Base-by-base conservation (phyloP, 1,140 invertebrate genomes). In the Hypothenemus hampei region DNA sequence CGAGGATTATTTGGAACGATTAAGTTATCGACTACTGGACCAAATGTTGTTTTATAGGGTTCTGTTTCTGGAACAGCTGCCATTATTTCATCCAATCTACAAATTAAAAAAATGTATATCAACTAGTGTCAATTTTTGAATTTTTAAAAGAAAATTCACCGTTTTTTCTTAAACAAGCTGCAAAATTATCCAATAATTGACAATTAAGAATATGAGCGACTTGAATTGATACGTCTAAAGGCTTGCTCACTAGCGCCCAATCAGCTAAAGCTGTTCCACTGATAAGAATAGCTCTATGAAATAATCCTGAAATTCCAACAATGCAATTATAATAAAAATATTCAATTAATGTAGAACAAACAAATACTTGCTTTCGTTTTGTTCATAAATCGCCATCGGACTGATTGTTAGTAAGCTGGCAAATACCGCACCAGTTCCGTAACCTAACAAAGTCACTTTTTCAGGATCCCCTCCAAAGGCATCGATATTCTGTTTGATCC, bases 241-340 rank as follows among this genome's bases (percentile, higher is more conserved):
- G 88, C 59, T 91, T 85, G 65, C 81, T 81, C 3, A 87, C 89
- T 64, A 94, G 78, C 0, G 93, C 91, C 85, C 89, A 94, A 59
- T 89, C 86, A 44, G 88, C 86, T 35, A 97, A 72, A 0, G 93
- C 93, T 3, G 93, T 92, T 0, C 95, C 95, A 22, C 91, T 91
- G 87, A 97, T 94, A 7, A 97, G 75, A 52, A 98, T 91, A 0
- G 91, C 91, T 39, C 93, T 81, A 62, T 93, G 87, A 68, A 97
- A 97, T 45, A 97, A 72, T 63, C 81, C 91, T 92, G 73, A 3
- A 73, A 75, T 11, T 20, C 2, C 0, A 1, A 3, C 7, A 37
- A 16, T 6, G 6, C n/a, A 7, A 29, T 6, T 29, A 1, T 29
- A 29, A 29, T 7, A 37, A 37, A 16, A 37, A 37, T 15, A 3